Base-by-base conservation (phyloP, 1,140 invertebrate genomes). In the Oncopodura yosiiana region DNA sequence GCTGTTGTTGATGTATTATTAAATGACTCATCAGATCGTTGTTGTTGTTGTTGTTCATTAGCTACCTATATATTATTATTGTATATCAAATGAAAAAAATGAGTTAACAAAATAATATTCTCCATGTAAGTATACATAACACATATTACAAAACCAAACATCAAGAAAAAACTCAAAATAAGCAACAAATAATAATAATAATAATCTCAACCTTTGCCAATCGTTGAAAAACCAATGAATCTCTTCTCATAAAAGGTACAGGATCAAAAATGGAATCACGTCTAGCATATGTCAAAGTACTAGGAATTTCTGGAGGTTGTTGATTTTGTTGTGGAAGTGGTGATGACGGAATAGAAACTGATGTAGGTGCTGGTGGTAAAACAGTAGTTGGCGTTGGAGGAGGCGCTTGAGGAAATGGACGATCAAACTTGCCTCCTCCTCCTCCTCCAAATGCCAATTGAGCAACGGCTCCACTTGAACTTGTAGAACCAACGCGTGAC, bases 181-280 rank as follows among this genome's bases (percentile, higher is more conserved):
- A 19, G 23, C 19, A 12, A 19, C 3, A 38, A 26, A 54, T 46
- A 19, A 32, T 18, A 21, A 50, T 37, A 24, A 11, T 8, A 49
- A 42, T 24, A 42, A 67, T 66, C 30, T 71, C 66, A 42, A 78
- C 67, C 58, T 71, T 71, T 48, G 72, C 70, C 41, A 78, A 64
- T 38, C 73, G 71, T 53, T 71, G 65, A 6, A 61, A 56, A n/a
- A 68, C 52, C 12, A 67, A 39, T 12, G 66, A 66, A 37, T 69
- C 66, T 50, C 60, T 58, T 24, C 58, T 42, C n/a, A 51, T 6
- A 29, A 23, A n/a, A 51, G 16, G 21, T 12, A 21, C 49, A 11
- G 55, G 23, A 23, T 61, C 60, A 52, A 61, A 61, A 54, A 61
- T 61, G 1, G 60, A 61, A 32, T 61, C 60, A 16, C 60, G 27